Percentiles rank a stretch among this genome's conserved stretches.
Conservation (phyloP, 2,797 vertebrate species). For the Anableps anableps region DNA sequence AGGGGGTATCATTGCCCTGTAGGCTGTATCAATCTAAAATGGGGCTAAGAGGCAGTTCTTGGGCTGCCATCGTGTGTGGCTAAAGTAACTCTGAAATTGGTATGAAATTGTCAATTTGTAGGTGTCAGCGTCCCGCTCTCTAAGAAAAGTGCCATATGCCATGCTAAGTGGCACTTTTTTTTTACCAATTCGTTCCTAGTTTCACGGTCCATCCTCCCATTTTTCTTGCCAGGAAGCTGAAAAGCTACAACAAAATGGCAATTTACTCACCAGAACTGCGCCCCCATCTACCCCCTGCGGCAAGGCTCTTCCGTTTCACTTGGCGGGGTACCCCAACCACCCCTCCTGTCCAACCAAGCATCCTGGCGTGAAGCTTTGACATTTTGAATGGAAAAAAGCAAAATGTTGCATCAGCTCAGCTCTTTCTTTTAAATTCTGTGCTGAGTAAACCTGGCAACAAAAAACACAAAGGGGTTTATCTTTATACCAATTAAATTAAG, state of each 20-base stretch:
- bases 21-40: background rate
- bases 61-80: slow-evolving; percentile 76
- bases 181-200: slow-evolving; percentile 83
- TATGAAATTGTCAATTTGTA: slow-evolving; percentile 88
- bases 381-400: slow-evolving; percentile 37
- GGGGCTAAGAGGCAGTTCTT: background rate
- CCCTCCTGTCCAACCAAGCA: slow-evolving; percentile 20
- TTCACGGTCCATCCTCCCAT: slow-evolving; percentile 83
- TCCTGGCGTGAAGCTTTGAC: slow-evolving; percentile 50
- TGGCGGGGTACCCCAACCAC: slow-evolving; percentile 23
- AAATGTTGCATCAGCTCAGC: background rate
- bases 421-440: background rate
- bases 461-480: background rate
- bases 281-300: slow-evolving; percentile 56
- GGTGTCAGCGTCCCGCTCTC: slow-evolving; percentile 70
- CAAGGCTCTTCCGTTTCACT: slow-evolving; percentile 58
- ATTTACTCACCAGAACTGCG: slow-evolving; percentile 74
- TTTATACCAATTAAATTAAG: background rate
- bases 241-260: slow-evolving; percentile 78
- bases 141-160: slow-evolving; percentile 71
- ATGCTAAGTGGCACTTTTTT: slow-evolving; percentile 69
- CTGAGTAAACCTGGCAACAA: background rate
- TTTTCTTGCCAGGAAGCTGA: slow-evolving; percentile 73
- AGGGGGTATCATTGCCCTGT: no score
- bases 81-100: slow-evolving; percentile 73